Base-by-base conservation (phyloP, 1,140 invertebrate genomes). In the Armadillidium nasatum region DNA sequence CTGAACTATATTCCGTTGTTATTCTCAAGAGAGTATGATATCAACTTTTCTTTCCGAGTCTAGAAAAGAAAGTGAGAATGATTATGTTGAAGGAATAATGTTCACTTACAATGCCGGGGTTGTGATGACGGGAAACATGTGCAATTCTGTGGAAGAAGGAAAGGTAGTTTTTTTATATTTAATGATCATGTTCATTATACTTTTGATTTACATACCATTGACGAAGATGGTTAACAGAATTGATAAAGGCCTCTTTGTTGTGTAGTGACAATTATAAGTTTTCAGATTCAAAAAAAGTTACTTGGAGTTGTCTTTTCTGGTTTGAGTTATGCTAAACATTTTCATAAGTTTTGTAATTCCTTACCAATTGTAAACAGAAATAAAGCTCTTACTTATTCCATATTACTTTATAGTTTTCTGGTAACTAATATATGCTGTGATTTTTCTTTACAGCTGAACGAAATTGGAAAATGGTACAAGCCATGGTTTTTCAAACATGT, bases 401-500 rank as follows among this genome's bases (percentile, higher is more conserved):
- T 3, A 33, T 72, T 11, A 72, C 71, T 45, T 15, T 3, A 2
- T n/a, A 10, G n/a, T 71, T 71, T 10, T 0, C 76, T 80, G 66
- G 45, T 19, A 78, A 71, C 43, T 19, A 74, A 19, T 44, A 33
- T 46, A 46, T 71, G 4, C 22, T 46, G 23, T 69, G 15, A 43
- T 80, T 66, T 67, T 75, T 76, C 72, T 60, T 74, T 80, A 43
- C 81, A 88, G 84, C 82, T 93, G 0, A 94, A 94, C 82, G 82
- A 85, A 9, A 92, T 94, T 76, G 91, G 92, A 0, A 85, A 86
- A 33, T 94, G 91, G 89, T 90, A 92, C 83, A 92, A 93, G 78
- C 91, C 92, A 7, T 94, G 93, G 93, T 94, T 94, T 85, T 94
- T 90, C 85, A 89, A 88, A 69, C 91, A 94, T 84, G 92, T 93